Base-by-base conservation (phyloP, 2,888 invertebrate genomes). In the Himalopsyche tibetana region DNA sequence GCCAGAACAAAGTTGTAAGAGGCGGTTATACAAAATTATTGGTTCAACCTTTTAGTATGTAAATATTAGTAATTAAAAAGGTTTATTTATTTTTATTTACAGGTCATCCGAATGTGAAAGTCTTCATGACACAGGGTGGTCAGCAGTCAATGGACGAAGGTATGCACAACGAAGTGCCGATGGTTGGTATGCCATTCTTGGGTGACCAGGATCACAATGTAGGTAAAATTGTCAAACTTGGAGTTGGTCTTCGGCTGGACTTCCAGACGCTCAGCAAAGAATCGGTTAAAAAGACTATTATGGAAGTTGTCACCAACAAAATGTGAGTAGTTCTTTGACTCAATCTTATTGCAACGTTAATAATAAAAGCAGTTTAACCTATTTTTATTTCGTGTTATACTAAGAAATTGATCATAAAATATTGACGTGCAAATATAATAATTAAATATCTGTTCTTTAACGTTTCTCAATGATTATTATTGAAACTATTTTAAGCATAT, bases 91-190 rank as follows among this genome's bases (percentile, higher is more conserved):
- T 28, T 28, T 28, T 28, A 19, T n/a, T 85, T 80, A 17, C 79
- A 88, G 88, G 80, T 38, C 88, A 88, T 85, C 85, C 85, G 63
- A 88, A 88, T 42, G 51, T 86, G 9, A 55, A 87, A 79, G 87
- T 83, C 0, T 88, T 88, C 42, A 83, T 88, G 28, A 88, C 87
- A 11, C 85, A 87, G 51, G 88, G 88, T 15, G 88, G 88, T 5
- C 84, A 82, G 79, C 88, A 88, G 55, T 88, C 88, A 12, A 69
- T 88, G 84, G 88, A 88, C 79, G 88, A 88, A 84, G 87, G 87
- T 3, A 84, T 88, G 28, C 69, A 85, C 45, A 38, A 84, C 81
- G 83, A 85, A 55, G 87, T 87, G 8, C 88, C 88, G 8, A 74
- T 88, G 56, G 80, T 88, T 45, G 88, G 85, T 5, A 87, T 88